A percentile compares a stretch with the other conserved stretches of the same genome.
Conservation (phyloP, 1,140 invertebrate species). For the Micrasema minimum region DNA sequence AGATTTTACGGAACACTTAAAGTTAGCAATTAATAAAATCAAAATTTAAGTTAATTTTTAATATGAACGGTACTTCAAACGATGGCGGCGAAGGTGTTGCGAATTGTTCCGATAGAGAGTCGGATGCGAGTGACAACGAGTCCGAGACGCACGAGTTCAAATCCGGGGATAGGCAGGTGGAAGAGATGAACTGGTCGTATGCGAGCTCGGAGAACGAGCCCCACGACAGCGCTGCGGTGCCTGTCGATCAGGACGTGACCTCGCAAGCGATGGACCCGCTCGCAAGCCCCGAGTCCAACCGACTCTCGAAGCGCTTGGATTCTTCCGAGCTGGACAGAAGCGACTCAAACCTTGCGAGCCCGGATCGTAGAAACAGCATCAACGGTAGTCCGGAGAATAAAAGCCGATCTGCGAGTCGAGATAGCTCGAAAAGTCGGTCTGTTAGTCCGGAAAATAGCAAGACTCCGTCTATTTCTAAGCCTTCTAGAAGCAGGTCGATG, state of each 20-base stretch:
- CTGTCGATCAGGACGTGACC: background rate
- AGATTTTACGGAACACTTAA: background rate
- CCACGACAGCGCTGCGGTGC: background rate
- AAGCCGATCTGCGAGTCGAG: background rate
- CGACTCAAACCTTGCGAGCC: background rate
- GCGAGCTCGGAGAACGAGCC: background rate
- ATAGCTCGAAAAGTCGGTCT: background rate
- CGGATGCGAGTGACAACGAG: conserved; percentile 1
- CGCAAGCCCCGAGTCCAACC: background rate
- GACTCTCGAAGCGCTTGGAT: background rate
- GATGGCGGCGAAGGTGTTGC: background rate
- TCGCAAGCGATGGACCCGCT: background rate
- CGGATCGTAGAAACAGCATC: background rate
- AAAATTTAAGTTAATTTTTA: background rate
- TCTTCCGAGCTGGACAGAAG: background rate
- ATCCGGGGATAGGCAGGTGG: background rate
- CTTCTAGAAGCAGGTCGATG: background rate
- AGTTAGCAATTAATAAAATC: background rate
- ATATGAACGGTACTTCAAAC: background rate
- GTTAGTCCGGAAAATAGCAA: background rate
- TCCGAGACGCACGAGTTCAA: background rate
- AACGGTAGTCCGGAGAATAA: background rate
- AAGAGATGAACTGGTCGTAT: background rate
- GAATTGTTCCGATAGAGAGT: background rate
- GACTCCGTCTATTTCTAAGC: background rate